Base-by-base conservation (phyloP, 1,140 invertebrate genomes). In the Scaptomyza montana region DNA sequence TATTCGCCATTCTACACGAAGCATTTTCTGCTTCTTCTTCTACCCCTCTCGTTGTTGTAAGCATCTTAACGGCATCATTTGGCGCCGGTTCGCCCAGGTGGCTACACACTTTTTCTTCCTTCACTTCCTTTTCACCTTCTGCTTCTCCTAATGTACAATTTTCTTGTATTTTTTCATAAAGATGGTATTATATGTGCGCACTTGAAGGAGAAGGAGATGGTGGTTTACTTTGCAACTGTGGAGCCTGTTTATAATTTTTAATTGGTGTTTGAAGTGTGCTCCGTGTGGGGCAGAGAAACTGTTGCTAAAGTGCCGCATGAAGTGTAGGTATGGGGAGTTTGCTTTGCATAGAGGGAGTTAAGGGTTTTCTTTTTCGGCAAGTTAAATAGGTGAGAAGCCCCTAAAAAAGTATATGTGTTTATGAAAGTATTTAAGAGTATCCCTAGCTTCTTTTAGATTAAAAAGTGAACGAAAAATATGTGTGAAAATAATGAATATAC, bases 61-160 rank as follows among this genome's bases (percentile, higher is more conserved):
- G 82, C 82, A 87, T 86, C 82, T 87, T 87, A 86, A 87, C 82
- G 75, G 84, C 82, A 87, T 87, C 82, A 86, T 86, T 86, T 87
- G 80, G 74, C 74, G 74, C 61, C 74, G 74, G 54, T 53, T 64
- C 56, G 70, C 74, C 75, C 82, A 86, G 82, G 82, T 86, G 82
- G 82, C 82, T 62, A 84, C 71, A 75, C 75, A 77, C 70, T 36
- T 43, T 28, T 19, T 50, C 43, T 16, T 36, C 4, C 4, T 8
- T 28, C 13, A 9, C 10, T 6, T 60, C 30, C 12, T 19, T 16
- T n/a, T 33, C 10, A 9, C n/a, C 36, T 10, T 13, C 3, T 53
- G 7, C 53, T 30, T 56, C 33, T 65, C 53, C 61, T 85, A 85
- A 84, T 85, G 80, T 86, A 74, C 43, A 85, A 85, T 66, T 46